Evolutionary conservation across 2,113 vertebrate genomes (phyloP).

Genomic region (Dicaeum eximium): DNA sequence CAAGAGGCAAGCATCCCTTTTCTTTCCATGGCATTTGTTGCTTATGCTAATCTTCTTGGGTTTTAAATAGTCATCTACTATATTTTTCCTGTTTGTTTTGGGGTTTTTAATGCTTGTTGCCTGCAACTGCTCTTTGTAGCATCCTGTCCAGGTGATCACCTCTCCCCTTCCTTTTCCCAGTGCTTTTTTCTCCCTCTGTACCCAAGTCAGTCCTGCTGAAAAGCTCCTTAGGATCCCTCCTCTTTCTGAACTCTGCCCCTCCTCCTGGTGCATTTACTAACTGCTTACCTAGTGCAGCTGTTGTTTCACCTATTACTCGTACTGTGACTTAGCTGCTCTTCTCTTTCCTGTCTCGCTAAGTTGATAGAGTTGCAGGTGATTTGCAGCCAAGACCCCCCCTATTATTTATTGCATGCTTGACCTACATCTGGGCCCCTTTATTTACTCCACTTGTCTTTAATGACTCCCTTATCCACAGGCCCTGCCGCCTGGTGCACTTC

Average conservation of each 20-base stretch:
- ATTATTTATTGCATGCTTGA: conserved; percentile 31
- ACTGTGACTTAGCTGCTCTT: background rate
- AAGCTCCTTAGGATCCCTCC: background rate
- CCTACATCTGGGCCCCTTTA: background rate
- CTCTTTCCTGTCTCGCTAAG: background rate
- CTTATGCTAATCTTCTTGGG: background rate
- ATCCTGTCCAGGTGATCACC: background rate
- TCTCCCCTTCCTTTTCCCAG: background rate
- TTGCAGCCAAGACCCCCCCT: background rate
- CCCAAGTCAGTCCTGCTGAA: background rate
- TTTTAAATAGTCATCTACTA: background rate
- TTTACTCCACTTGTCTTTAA: conserved; percentile 47
- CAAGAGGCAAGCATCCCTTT: background rate
- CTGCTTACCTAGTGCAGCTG: background rate
- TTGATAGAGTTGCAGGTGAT: conserved; percentile 34
- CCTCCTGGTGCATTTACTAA: background rate
- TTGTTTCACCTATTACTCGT: background rate
- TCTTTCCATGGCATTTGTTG: background rate
- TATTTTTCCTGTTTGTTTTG: background rate
- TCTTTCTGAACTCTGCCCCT: background rate
- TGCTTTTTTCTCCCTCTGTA: background rate
- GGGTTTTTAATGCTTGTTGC: conserved; percentile 16
- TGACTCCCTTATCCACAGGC: conserved; percentile 77
- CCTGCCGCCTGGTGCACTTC: conserved; percentile 79
- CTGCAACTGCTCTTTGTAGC: conserved; percentile 21